Conservation (phyloP, 2,888 invertebrate genomes). For the Chrysolina americana region DNA sequence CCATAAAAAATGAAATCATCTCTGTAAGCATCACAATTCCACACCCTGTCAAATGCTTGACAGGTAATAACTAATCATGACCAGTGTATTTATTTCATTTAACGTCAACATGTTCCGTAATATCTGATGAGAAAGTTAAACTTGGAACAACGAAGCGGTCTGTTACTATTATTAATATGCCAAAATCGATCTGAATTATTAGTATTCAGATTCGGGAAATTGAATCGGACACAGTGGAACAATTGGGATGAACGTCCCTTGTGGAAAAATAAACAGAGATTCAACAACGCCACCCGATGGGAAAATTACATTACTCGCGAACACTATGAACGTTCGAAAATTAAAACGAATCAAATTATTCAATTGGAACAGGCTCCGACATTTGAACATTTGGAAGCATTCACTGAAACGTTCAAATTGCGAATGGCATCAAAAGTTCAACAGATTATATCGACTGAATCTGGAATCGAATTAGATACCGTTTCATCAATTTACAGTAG, state of each 20-base stretch:
- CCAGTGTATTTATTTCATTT: no score
- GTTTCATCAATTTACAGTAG: neutral
- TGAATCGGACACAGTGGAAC: neutral
- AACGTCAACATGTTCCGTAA: no score
- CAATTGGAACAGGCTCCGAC: neutral
- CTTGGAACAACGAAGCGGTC: no score
- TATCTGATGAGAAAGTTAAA: no score
- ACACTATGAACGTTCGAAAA: conserved; percentile 6
- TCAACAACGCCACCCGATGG: neutral
- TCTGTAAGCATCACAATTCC: no score
- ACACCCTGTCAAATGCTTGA: no score
- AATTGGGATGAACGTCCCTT: neutral
- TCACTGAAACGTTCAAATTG: neutral
- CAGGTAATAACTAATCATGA: no score
- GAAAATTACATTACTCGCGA: conserved; percentile 12
- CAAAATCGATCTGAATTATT: neutral
- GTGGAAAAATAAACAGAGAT: neutral
- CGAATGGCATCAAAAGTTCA: neutral
- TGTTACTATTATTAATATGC: neutral
- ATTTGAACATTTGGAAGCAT: conserved; percentile 5
- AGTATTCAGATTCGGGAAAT: neutral
- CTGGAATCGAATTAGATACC: neutral
- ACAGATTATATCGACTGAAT: neutral
- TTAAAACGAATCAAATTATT: conserved; percentile 13
- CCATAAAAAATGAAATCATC: no score